Conservation (phyloP, 1,140 invertebrate species). For the Bicyclus anynana region DNA sequence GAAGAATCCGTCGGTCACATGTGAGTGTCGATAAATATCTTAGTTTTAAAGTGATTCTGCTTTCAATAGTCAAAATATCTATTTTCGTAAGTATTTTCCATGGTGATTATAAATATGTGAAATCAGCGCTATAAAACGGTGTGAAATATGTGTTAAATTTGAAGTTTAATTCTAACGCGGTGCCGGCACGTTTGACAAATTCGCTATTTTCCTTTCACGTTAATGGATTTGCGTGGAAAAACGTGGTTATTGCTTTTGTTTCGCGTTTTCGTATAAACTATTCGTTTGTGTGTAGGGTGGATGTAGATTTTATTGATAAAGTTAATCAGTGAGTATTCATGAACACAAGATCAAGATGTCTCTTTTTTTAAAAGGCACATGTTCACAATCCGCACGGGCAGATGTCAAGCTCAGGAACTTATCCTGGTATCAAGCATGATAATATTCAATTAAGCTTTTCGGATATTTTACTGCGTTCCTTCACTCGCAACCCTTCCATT, state of each 20-base stretch:
- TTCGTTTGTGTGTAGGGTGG: slow-evolving; percentile 26
- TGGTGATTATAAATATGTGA: slow-evolving; percentile 66
- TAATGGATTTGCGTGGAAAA: slow-evolving; percentile 40
- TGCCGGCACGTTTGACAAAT: slow-evolving; percentile 73
- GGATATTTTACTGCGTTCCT: neutral
- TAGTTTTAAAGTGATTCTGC: slow-evolving; percentile 67
- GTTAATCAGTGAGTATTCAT: slow-evolving; percentile 38
- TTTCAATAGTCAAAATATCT: slow-evolving; percentile 61
- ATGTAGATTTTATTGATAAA: slow-evolving; percentile 3
- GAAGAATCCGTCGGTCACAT: slow-evolving; percentile 78
- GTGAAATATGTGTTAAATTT: slow-evolving; percentile 64
- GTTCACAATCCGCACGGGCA: slow-evolving; percentile 44
- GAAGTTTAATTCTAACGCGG: slow-evolving; percentile 54
- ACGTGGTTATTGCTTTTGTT: slow-evolving; percentile 38
- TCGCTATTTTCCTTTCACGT: slow-evolving; percentile 58
- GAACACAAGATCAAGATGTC: slow-evolving; percentile 60
- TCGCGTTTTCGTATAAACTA: slow-evolving; percentile 26
- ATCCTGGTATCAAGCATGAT: slow-evolving; percentile 16
- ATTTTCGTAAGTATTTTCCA: slow-evolving; percentile 74
- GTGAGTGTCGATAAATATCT: slow-evolving; percentile 78
- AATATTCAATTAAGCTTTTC: neutral
- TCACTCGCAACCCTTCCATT: slow-evolving; percentile 7
- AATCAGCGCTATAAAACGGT: slow-evolving; percentile 43
- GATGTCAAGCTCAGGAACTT: slow-evolving; percentile 21
- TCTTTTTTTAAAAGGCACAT: slow-evolving; percentile 60